Conservation (phyloP, 2,797 vertebrate genomes). For the Triplophysa yarkandensis region DNA sequence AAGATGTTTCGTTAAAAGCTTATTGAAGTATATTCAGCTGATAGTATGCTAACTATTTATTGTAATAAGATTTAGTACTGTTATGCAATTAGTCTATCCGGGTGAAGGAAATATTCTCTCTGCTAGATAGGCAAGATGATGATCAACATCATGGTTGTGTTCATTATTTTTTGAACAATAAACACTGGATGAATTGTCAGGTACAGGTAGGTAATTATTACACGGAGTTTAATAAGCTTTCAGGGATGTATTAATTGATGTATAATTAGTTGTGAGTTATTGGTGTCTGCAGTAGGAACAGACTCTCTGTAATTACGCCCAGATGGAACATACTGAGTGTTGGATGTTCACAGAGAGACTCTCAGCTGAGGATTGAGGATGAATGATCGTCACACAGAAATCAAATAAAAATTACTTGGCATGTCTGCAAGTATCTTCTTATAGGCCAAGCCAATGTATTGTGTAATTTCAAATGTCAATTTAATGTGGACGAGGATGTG, state of each 20-base stretch:
- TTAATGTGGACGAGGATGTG: slow-evolving; percentile 2
- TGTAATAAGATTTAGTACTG: slow-evolving; percentile 48
- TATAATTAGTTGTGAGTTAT: slow-evolving; percentile 64
- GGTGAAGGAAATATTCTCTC: slow-evolving; percentile 29
- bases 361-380: slow-evolving; percentile 43
- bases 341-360: slow-evolving; percentile 56
- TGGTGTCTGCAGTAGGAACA: slow-evolving; percentile 56
- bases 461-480: slow-evolving; percentile 26
- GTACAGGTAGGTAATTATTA: slow-evolving; percentile 56
- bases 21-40: too few species aligned
- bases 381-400: slow-evolving; percentile 46
- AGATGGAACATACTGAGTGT: slow-evolving; percentile 58
- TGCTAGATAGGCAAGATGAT: slow-evolving; percentile 37
- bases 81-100: slow-evolving; percentile 20
- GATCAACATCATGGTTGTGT: slow-evolving; percentile 45
- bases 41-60: too few species aligned
- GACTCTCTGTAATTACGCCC: slow-evolving; percentile 59
- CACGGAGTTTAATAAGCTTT: slow-evolving; percentile 61
- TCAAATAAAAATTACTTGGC: slow-evolving; percentile 44
- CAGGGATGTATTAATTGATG: slow-evolving; percentile 63
- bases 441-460: slow-evolving; percentile 1
- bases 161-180: slow-evolving; percentile 53
- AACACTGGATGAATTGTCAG: slow-evolving; percentile 55
- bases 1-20: too few species aligned
- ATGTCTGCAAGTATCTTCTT: slow-evolving; percentile 13